Evolutionary conservation across 1,140 invertebrate genomes (phyloP).

Genomic region (Drosophila nebulosa): DNA sequence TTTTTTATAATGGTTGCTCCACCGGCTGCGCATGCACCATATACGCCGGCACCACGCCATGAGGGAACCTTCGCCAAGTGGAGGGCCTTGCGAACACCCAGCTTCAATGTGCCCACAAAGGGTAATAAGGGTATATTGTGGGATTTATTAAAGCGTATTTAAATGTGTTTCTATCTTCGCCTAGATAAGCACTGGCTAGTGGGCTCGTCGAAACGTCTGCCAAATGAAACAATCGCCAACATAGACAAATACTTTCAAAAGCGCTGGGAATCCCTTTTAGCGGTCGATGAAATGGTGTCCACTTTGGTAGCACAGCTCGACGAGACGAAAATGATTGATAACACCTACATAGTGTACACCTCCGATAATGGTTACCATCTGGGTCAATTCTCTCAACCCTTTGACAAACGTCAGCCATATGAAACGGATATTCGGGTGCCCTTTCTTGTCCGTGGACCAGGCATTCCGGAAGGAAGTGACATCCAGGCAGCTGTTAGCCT

Average conservation of each 20-base stretch:
- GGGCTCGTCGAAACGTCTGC: constrained; percentile 85
- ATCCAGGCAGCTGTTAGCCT: constrained; percentile 85
- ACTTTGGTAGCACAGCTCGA: constrained; percentile 84
- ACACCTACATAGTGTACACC: constrained; percentile 91
- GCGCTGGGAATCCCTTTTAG: constrained; percentile 89
- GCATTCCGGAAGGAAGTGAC: constrained; percentile 82
- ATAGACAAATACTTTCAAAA: constrained; percentile 87
- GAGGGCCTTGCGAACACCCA: constrained; percentile 86
- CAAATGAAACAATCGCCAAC: constrained; percentile 82
- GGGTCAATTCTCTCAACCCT: constrained; percentile 92
- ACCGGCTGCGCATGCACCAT: constrained; percentile 92
- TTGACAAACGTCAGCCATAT: constrained; percentile 94
- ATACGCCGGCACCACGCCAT: constrained; percentile 89
- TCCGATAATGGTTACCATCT: constrained; percentile 96
- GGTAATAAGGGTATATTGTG: constrained; percentile 22
- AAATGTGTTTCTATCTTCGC: constrained; percentile 31
- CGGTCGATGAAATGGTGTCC: constrained; percentile 92
- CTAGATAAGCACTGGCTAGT: constrained; percentile 91
- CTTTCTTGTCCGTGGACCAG: constrained; percentile 89
- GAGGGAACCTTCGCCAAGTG: constrained; percentile 83
- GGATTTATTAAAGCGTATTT: not conserved
- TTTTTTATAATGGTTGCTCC: constrained; percentile 93
- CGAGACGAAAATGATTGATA: constrained; percentile 83
- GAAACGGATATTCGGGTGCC: constrained; percentile 93
- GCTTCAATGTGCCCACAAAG: constrained; percentile 85